phyloP scores from a whole-genome alignment of 35 echinoderm and acorn worm genomes.

The Hemicentrotus pulcherrimus region DNA sequence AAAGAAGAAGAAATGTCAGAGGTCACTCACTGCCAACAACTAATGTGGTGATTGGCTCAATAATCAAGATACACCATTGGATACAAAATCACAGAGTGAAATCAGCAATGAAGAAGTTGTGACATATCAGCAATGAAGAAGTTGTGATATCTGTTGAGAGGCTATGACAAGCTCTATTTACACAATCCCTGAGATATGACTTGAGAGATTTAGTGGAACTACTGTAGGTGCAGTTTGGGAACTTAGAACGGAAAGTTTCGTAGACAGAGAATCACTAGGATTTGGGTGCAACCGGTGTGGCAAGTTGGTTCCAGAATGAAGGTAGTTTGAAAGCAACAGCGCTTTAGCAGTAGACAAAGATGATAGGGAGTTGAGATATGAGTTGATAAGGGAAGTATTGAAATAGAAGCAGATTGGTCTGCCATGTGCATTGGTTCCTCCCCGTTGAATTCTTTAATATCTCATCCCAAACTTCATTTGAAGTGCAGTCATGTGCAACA shows the following conservation, averaged over 20 bases:
- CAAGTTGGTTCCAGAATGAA: background rate
- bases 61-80: background rate
- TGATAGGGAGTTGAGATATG: background rate
- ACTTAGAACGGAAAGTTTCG: background rate
- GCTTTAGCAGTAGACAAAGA: background rate
- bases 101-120: background rate
- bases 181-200: background rate
- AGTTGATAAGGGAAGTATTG: background rate
- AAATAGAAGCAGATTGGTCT: background rate
- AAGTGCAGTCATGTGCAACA: conserved; percentile 10
- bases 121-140: background rate
- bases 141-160: background rate
- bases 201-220: background rate
- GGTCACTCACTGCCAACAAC: background rate
- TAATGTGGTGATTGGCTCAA: background rate
- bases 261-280: background rate
- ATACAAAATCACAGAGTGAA: background rate
- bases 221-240: background rate
- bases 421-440: conserved; percentile 50
- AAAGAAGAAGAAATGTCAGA: background rate
- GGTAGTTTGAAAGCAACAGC: background rate
- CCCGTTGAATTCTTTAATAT: conserved; percentile 42
- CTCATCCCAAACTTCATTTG: conserved; percentile 38
- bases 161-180: background rate
- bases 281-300: background rate